A percentile compares a stretch with the other conserved stretches of the same genome.
Evolutionary conservation across 2,113 vertebrate species (phyloP).

Genomic region (Tinamus guttatus): DNA sequence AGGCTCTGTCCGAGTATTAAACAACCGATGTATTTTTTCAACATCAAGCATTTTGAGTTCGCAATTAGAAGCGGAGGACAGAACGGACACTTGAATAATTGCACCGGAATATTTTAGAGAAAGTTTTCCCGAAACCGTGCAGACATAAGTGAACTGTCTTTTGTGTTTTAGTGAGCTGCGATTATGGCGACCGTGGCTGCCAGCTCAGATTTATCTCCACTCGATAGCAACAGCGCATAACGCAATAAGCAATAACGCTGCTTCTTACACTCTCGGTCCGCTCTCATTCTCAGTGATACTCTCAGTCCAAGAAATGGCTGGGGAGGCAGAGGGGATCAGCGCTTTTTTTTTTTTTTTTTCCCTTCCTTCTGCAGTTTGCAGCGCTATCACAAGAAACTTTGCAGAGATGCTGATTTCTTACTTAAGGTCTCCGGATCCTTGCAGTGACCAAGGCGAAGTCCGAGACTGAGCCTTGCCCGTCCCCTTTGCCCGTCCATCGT

Average conservation of each 20-base stretch:
- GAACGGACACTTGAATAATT: conserved; percentile 58
- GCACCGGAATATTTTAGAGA: conserved; percentile 36
- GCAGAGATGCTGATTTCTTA: background rate
- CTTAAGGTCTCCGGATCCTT: background rate
- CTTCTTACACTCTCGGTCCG: background rate
- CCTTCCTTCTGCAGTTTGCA: too few relatives aligned
- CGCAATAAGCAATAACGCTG: background rate
- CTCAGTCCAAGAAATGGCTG: background rate
- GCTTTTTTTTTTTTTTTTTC: background rate
- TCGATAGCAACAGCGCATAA: background rate
- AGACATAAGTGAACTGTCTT: conserved; percentile 40
- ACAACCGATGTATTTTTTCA: conserved; percentile 65
- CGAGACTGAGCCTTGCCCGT: too few relatives aligned
- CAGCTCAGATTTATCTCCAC: background rate
- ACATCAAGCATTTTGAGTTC: conserved; percentile 68
- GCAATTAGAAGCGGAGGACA: conserved; percentile 70
- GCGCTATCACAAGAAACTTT: background rate
- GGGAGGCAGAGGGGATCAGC: background rate
- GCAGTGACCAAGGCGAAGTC: background rate
- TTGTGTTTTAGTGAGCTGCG: background rate
- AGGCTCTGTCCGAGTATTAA: conserved; percentile 50
- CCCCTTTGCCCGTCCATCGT: too few relatives aligned
- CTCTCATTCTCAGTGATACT: rapidly evolving
- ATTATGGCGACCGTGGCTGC: background rate
- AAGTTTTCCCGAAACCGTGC: conserved; percentile 11